Base-by-base conservation (phyloP, 2,113 vertebrate genomes). In the Pycnonotus jocosus region DNA sequence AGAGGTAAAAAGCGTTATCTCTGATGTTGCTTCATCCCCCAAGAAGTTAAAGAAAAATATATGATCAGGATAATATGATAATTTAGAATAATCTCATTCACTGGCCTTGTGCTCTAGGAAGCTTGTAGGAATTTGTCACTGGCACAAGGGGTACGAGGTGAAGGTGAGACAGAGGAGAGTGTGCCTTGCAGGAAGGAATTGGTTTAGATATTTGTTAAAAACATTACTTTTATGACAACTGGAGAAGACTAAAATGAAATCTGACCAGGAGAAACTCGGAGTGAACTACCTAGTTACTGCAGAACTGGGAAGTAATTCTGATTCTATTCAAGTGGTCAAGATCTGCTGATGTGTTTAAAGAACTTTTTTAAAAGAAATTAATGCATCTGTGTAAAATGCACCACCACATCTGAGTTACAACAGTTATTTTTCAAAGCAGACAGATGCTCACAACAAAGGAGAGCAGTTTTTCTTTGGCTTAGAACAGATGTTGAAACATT, bases 311-410 rank as follows among this genome's bases (percentile, higher is more conserved):
- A 48, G 9, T 53, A 73, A 51, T 72, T 80, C 37, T 72, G 19
- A 9, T 11, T 0, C 30, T 42, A 2, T 79, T 62, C 1, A 1
- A 12, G 8, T 42, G 13, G 12, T 64, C 20, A 80, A 68, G 30
- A 35, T 42, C 15, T 27, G 23, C 17, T 71, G 33, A 48, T 37
- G 16, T 40, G 13, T 48, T 19, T 78, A 48, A 72, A 73, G 27
- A 81, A 33, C 8, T 64, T 65, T 8, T 8, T 35, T 27, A 17
- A 16, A 77, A 74, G 4, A 62, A 81, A 2, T 30, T 7, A 60
- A 56, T 69, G 2, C 33, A 35, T 38, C 13, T 48, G n/a, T n/a
- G n/a, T n/a, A n/a, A n/a, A n/a, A n/a, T n/a, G n/a, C n/a, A n/a
- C n/a, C n/a, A n/a, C n/a, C n/a, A n/a, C 33, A 35, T 38, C 13